Conservation (phyloP, 1,140 invertebrate genomes). For the Pteromalus puparum region DNA sequence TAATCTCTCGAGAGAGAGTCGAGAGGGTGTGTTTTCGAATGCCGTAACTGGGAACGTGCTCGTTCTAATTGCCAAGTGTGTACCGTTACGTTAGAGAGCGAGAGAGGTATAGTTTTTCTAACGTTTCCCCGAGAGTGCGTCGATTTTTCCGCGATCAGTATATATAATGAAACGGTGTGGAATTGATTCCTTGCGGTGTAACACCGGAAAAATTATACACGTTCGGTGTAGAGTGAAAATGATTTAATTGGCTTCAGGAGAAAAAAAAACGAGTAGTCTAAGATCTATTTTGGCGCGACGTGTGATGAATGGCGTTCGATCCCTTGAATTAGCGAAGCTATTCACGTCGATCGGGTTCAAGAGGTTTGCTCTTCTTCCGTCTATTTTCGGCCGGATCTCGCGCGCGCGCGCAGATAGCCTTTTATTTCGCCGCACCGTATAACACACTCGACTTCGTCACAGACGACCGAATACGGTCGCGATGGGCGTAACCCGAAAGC, state of each 20-base stretch:
- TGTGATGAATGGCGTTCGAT: conserved; percentile 29
- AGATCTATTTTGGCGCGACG: conserved; percentile 38
- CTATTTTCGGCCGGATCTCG: conserved; percentile 45
- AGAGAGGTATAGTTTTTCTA: background rate
- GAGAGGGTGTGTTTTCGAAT: background rate
- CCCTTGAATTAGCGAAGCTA: conserved; percentile 30
- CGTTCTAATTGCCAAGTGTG: background rate
- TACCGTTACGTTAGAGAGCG: background rate
- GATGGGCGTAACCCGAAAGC: conserved; percentile 66
- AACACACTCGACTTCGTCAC: conserved; percentile 57
- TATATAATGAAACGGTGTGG: background rate
- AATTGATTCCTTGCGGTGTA: background rate
- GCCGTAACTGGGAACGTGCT: background rate
- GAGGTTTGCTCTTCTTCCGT: conserved; percentile 32
- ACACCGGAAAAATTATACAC: no score
- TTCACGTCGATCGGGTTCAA: conserved; percentile 36
- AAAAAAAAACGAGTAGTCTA: background rate
- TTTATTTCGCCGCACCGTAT: conserved; percentile 54
- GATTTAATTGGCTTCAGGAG: background rate
- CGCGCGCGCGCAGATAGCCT: conserved; percentile 14
- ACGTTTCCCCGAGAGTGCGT: no score
- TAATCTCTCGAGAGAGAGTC: background rate
- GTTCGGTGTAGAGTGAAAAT: background rate
- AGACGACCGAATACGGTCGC: conserved; percentile 69
- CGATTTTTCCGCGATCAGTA: background rate